These are phyloP conservation scores for Prorops nasuta DNA, from an alignment of 1,140 invertebrate genomes.

Conservation along the genomic window DNA sequence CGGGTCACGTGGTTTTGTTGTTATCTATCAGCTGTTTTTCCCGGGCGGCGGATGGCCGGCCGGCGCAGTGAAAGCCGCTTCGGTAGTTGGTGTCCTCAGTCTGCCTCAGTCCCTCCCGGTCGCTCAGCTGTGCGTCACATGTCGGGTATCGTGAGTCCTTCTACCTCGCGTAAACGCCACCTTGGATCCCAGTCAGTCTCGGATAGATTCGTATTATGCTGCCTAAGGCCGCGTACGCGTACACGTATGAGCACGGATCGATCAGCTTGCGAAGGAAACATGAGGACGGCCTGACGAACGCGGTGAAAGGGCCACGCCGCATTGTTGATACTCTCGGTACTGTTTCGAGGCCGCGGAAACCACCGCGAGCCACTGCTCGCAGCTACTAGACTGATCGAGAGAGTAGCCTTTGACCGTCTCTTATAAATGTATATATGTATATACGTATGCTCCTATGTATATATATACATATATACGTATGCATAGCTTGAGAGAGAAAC, in stretches of 20 bases:
- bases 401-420: too few species aligned
- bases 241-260: constrained; percentile 21
- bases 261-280: too few species aligned
- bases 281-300: constrained; percentile 39
- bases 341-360: constrained; percentile 37
- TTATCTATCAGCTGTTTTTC: constrained; percentile 63
- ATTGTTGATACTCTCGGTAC: constrained; percentile 29
- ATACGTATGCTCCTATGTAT: too few species aligned
- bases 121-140: constrained; percentile 53
- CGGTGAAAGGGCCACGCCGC: constrained; percentile 26
- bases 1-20: constrained; percentile 62
- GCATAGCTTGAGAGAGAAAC: too few species aligned
- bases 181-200: too few species aligned
- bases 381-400: too few species aligned
- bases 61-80: constrained; percentile 42
- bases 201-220: constrained; percentile 44
- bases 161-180: constrained; percentile 14
- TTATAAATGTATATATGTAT: too few species aligned
- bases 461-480: too few species aligned
- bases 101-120: constrained; percentile 47
- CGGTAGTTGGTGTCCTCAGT: constrained; percentile 15
- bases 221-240: constrained; percentile 21
- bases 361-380: constrained; percentile 34
- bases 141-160: constrained; percentile 29
- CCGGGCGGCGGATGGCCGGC: constrained; percentile 43